Conservation (phyloP, 2,113 vertebrate genomes). For the Myocastor coypus region DNA sequence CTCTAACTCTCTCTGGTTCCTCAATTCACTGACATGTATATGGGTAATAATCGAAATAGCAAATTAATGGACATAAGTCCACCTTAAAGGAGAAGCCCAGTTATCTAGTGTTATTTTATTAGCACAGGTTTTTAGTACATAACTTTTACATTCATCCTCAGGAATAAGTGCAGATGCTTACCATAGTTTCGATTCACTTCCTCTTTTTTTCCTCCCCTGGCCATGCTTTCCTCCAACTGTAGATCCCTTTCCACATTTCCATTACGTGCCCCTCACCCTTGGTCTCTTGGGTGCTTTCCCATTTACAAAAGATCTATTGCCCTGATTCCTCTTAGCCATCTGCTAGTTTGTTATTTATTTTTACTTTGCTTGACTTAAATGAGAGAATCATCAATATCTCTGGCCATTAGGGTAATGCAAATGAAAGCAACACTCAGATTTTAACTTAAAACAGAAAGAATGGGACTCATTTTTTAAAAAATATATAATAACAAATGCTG, state of each 20-base stretch:
- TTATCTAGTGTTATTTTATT: neutral
- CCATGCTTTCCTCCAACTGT: neutral
- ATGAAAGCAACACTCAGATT: neutral
- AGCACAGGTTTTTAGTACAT: neutral
- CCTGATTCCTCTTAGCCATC: neutral
- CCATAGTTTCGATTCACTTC: neutral
- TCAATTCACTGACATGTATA: neutral
- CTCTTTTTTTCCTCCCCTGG: neutral
- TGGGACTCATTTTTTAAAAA: neutral
- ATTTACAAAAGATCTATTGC: neutral
- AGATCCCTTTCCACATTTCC: neutral
- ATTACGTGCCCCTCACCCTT: neutral
- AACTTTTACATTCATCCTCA: neutral
- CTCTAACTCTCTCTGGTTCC: neutral
- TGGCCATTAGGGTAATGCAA: neutral
- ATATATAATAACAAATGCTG: neutral
- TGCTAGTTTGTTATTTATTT: neutral
- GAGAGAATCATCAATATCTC: neutral
- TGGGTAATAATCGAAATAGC: neutral
- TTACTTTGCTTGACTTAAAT: neutral
- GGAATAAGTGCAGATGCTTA: neutral
- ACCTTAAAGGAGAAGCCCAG: neutral
- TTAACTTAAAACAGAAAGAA: neutral
- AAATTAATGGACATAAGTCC: neutral
- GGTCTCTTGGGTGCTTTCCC: neutral